Evolutionary conservation across 1,140 invertebrate species (phyloP).

Genomic region (Drosophila bocqueti): DNA sequence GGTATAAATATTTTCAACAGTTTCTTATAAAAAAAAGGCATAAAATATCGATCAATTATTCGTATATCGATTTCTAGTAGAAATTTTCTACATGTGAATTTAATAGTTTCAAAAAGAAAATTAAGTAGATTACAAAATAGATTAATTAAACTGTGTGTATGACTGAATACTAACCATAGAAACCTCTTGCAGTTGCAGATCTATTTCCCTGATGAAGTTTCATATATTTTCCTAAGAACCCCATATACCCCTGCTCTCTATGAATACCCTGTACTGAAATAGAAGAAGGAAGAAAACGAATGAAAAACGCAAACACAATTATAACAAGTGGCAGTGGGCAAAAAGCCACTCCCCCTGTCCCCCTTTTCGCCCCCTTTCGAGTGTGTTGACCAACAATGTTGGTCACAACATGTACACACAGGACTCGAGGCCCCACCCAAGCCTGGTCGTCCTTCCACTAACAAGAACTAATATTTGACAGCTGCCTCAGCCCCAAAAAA

Average conservation of each 20-base stretch:
- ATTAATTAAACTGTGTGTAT: too few relatives aligned
- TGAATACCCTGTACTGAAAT: background rate
- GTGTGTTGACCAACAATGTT: conserved; percentile 80
- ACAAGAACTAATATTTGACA: conserved; percentile 68
- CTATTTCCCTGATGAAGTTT: background rate
- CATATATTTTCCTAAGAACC: too few relatives aligned
- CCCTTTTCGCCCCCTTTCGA: conserved; percentile 15
- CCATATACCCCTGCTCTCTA: background rate
- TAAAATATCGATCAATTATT: too few relatives aligned
- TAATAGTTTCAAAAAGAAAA: too few relatives aligned
- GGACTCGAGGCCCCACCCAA: conserved; percentile 15
- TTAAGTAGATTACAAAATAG: too few relatives aligned
- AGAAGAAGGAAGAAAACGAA: conserved; percentile 46
- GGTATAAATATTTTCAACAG: too few relatives aligned
- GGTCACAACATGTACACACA: conserved; percentile 69
- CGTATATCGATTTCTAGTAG: too few relatives aligned
- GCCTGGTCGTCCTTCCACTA: conserved; percentile 33
- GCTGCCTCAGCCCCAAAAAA: conserved; percentile 50
- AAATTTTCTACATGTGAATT: too few relatives aligned
- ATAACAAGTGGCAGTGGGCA: conserved; percentile 68
- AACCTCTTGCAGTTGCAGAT: background rate
- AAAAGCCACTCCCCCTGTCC: conserved; percentile 2
- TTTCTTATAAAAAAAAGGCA: too few relatives aligned
- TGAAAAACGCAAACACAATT: conserved; percentile 82
- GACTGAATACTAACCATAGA: too few relatives aligned